A percentile compares a stretch with the other conserved stretches of the same genome.
These are phyloP conservation scores for Pristionchus fissidentatus DNA, from an alignment of 2,888 invertebrate genomes.

Conservation along the genomic window DNA sequence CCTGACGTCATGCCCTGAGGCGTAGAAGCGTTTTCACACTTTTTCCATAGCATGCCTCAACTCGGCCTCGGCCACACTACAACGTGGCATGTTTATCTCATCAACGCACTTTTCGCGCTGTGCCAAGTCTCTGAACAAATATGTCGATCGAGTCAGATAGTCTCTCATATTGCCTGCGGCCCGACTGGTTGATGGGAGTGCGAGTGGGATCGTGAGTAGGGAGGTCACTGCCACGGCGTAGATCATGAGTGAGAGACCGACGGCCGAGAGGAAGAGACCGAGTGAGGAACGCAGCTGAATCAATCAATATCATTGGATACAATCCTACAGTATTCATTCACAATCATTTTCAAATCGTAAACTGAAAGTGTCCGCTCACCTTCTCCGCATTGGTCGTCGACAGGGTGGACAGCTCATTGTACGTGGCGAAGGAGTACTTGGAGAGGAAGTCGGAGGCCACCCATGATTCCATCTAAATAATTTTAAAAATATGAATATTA, in stretches of 20 bases:
- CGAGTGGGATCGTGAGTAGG: constrained; percentile 45
- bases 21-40: too few species aligned
- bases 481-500: background rate
- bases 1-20: too few species aligned
- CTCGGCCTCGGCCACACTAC: too few species aligned
- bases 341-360: background rate
- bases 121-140: too few species aligned
- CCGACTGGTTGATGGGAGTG: background rate
- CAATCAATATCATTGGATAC: background rate
- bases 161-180: background rate
- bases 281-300: constrained; percentile 10
- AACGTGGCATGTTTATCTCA: too few species aligned
- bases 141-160: too few species aligned
- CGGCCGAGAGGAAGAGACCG: background rate
- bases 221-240: constrained; percentile 28
- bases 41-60: too few species aligned
- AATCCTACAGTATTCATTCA: background rate
- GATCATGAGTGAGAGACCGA: constrained; percentile 39
- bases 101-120: too few species aligned
- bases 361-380: background rate
- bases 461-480: constrained; percentile 58
- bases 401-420: constrained; percentile 62
- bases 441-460: constrained; percentile 61
- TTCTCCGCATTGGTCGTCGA: background rate
- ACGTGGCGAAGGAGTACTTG: constrained; percentile 63